Evolutionary conservation across 2,888 invertebrate genomes (phyloP).

Genomic region (Cryptocephalus primarius): DNA sequence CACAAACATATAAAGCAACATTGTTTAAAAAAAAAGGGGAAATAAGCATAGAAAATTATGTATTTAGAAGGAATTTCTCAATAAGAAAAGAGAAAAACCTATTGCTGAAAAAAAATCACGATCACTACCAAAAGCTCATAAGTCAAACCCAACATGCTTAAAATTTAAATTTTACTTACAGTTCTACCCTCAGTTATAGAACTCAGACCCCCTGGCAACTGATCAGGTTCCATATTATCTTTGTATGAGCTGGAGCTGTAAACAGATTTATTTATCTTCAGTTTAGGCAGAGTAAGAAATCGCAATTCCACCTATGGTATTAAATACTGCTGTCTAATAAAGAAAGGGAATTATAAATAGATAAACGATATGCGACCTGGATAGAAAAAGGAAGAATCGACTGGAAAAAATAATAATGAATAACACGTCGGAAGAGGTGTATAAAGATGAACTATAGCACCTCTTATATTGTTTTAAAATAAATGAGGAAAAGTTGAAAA

Average conservation of each 20-base stretch:
- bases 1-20: slow-evolving; percentile 27
- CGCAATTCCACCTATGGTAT: neutral
- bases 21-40: slow-evolving; percentile 23
- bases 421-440: too few species aligned
- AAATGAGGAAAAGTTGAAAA: too few species aligned
- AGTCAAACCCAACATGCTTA: too few species aligned
- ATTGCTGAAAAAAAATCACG: slow-evolving; percentile 16
- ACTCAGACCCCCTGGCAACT: slow-evolving; percentile 38
- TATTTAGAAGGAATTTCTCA: too few species aligned
- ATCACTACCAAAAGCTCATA: slow-evolving; percentile 12
- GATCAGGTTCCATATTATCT: slow-evolving; percentile 48
- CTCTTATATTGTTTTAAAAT: too few species aligned
- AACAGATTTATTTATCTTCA: slow-evolving; percentile 3
- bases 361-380: too few species aligned
- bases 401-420: too few species aligned
- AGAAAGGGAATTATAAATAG: slow-evolving; percentile 6
- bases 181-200: slow-evolving; percentile 36
- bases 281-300: too few species aligned
- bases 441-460: too few species aligned
- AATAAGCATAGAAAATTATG: slow-evolving; percentile 9
- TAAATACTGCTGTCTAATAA: neutral
- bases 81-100: too few species aligned
- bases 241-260: slow-evolving; percentile 46
- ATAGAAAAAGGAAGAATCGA: too few species aligned
- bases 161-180: slow-evolving; percentile 19